These are phyloP conservation scores for Anguilla pacifica DNA, from an alignment of 2,797 vertebrate genomes.

Conservation along the genomic window DNA sequence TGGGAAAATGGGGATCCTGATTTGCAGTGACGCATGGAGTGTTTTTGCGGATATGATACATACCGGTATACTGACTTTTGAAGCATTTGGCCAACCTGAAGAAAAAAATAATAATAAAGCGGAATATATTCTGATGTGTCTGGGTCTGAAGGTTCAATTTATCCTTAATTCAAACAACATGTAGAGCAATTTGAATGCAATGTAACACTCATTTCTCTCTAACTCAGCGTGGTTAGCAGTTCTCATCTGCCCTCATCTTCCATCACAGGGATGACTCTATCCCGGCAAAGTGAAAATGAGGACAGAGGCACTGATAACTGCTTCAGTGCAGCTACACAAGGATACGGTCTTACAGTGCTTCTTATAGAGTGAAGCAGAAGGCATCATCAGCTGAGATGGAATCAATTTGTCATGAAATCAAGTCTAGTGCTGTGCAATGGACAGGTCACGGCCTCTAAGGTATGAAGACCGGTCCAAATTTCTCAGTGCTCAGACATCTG, in stretches of 20 bases:
- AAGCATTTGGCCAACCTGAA: constrained; percentile 33
- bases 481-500: not conserved
- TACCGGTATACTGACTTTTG: constrained; percentile 10
- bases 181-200: constrained; percentile 45
- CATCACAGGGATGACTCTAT: not conserved
- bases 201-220: constrained; percentile 37
- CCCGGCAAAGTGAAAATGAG: not conserved
- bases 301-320: not conserved
- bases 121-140: constrained; percentile 45
- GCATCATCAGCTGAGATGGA: constrained; percentile 63
- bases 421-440: constrained; percentile 46
- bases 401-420: constrained; percentile 77
- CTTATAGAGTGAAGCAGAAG: constrained; percentile 59
- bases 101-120: constrained; percentile 15
- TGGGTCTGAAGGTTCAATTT: constrained; percentile 43
- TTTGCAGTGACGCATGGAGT: constrained; percentile 38
- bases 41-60: constrained; percentile 27
- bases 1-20: constrained; percentile 20
- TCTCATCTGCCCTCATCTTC: not conserved
- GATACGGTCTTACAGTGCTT: not conserved
- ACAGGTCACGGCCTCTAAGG: constrained; percentile 84
- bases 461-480: constrained; percentile 74
- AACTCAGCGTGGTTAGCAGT: constrained; percentile 43
- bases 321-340: not conserved
- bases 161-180: constrained; percentile 42